Conservation (phyloP, 1,140 invertebrate species). For the Coboldia fuscipes region DNA sequence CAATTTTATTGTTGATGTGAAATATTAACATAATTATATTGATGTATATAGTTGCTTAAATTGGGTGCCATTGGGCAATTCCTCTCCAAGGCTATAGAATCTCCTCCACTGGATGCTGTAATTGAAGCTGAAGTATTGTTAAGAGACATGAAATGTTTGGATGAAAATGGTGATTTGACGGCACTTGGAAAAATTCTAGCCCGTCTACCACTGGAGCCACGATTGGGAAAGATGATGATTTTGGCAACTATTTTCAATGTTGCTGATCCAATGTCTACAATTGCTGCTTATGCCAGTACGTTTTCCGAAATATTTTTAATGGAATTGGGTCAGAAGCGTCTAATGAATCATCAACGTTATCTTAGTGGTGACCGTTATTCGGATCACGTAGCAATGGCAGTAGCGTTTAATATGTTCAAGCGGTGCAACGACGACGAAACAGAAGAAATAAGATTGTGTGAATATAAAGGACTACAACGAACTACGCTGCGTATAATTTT, state of each 20-base stretch:
- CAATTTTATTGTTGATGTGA: neutral
- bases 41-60: slow-evolving; percentile 69
- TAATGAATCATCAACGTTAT: slow-evolving; percentile 54
- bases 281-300: slow-evolving; percentile 83
- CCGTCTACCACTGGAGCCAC: slow-evolving; percentile 65
- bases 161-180: slow-evolving; percentile 63
- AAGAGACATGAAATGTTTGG: slow-evolving; percentile 71
- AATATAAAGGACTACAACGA: slow-evolving; percentile 69
- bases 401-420: slow-evolving; percentile 72
- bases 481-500: slow-evolving; percentile 73
- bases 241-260: slow-evolving; percentile 66
- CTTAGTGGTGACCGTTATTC: slow-evolving; percentile 72
- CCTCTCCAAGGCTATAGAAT: slow-evolving; percentile 80
- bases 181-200: slow-evolving; percentile 82
- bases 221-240: slow-evolving; percentile 89
- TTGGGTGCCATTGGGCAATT: slow-evolving; percentile 81
- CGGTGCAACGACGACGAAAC: slow-evolving; percentile 53
- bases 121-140: slow-evolving; percentile 64
- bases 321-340: slow-evolving; percentile 38
- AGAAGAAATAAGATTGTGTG: slow-evolving; percentile 68
- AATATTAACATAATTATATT: slow-evolving; percentile 15
- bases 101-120: slow-evolving; percentile 82
- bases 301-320: slow-evolving; percentile 75
- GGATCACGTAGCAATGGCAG: slow-evolving; percentile 88
- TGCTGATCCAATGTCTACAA: slow-evolving; percentile 74